Evolutionary conservation across 2,113 vertebrate species (phyloP), one percentile per base, ranked within the genome.

Genomic region (Equus przewalskii): DNA sequence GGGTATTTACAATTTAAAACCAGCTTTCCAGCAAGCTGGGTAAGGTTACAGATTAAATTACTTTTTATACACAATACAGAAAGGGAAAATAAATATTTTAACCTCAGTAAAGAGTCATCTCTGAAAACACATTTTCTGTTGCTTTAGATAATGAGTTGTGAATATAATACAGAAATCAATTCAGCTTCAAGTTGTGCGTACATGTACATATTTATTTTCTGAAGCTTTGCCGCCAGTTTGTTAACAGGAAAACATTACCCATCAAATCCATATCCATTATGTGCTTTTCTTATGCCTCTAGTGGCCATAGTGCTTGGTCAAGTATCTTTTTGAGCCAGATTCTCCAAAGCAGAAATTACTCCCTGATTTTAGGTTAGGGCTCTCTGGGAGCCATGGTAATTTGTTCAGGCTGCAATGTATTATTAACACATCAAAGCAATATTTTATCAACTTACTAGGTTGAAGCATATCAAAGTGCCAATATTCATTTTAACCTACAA

Each of bases 21-120:
- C 78, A 83, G 76, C 86, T 96, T 87, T 96, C 86, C 54, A 91
- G 81, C 49, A 95, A 95, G 81, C 85, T 67, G 46, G 22, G 30
- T 21, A 24, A 26, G 44, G 54, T 69, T 94, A 97, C 94, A 95
- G 13, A 15, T 93, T 96, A 96, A 88, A 22, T 94, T 96, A 95
- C 11, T 76, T 90, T 81, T 92, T 83, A 97, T 97, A 86, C 85
- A 92, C 0, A 97, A 82, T 70, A 97, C 83, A 96, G 69, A 97
- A 94, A 79, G 92, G 76, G 65, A 98, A 95, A 93, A 95, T 97
- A 98, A 97, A 98, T 97, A 91, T 87, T 92, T 87, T 92, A 95
- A 91, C 46, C 33, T 81, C 46, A 91, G 51, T 94, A 95, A 95
- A 92, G 16, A 94, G 72, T 95, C 91, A 58, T 94, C 62, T 96